Base-by-base conservation (phyloP, 2,113 vertebrate genomes). In the Sprattus sprattus region DNA sequence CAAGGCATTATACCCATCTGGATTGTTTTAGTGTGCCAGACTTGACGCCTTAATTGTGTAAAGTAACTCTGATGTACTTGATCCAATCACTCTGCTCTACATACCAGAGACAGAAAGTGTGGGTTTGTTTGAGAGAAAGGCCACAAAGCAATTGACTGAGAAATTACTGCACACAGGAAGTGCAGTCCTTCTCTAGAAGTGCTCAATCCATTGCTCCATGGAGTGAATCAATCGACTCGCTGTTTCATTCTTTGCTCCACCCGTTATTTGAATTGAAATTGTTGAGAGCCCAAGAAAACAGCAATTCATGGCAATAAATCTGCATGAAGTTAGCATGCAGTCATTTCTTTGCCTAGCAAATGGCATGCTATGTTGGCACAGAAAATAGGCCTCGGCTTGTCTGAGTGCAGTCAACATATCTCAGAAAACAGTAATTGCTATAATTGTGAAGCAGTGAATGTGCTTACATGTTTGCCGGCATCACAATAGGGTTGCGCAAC, bases 401-500 rank as follows among this genome's bases (percentile, higher is more conserved):
- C 39, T 78, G 71, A 78, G 39, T 39, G 13, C 71, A 78, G 71
- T 78, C 71, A 32, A 32, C 71, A 32, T 78, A 32, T 78, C 28
- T 5, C 4, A 2, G 15, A 32, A 78, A 78, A 39, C 90, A 84
- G 88, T 88, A 86, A 85, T 87, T 89, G 82, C 84, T 82, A 45
- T 45, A 82, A 64, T 83, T 57, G 46, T 46, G 82, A 84, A 57
- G 81, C 83, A 1, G 28, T 39, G 82, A 71, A 87, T 64, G 25
- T 83, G 83, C 84, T 49, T 45, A n/a, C 86, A 88, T 89, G 83
- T 90, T 90, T 88, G 84, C 85, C 85, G 81, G 83, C 32, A 83
- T 81, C 44, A 52, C 88, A 90, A 82, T 22, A 82, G 88, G 85
- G 52, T 85, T 90, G 25, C 13, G 28, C 25, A 39, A 32, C 32